These are phyloP conservation scores for Numida meleagris DNA, from an alignment of 2,113 vertebrate genomes.

Conservation along the genomic window DNA sequence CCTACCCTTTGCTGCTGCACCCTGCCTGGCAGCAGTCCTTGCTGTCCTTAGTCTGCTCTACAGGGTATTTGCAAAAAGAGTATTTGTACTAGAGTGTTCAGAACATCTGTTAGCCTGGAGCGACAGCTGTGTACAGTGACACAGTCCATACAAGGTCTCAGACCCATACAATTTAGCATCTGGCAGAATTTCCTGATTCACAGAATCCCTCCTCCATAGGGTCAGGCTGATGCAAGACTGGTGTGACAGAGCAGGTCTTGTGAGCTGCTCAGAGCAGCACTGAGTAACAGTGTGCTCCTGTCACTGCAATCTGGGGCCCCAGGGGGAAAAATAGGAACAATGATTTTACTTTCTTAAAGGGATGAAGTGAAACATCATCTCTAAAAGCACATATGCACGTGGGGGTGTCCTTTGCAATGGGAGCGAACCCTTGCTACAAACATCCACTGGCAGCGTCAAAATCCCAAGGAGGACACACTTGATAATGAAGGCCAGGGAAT, in stretches of 20 bases:
- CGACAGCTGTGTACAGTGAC: neutral
- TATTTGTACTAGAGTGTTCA: neutral
- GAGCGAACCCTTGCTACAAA: neutral
- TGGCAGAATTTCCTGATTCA: neutral
- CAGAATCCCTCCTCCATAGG: neutral
- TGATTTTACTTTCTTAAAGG: neutral
- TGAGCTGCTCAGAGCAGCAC: neutral
- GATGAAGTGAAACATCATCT: neutral
- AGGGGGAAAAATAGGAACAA: neutral
- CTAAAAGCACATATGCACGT: neutral
- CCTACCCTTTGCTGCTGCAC: neutral
- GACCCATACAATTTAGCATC: neutral
- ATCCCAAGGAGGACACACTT: fast-evolving
- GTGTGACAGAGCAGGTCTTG: neutral
- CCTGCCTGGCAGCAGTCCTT: neutral
- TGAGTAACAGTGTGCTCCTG: neutral
- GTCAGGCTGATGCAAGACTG: neutral
- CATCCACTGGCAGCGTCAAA: neutral
- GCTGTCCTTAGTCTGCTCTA: neutral
- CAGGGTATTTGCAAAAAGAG: neutral
- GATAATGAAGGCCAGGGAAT: neutral
- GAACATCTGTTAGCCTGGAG: neutral
- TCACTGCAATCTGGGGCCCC: neutral
- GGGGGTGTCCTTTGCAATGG: neutral
- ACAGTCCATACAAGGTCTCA: neutral